Evolutionary conservation across 2,888 invertebrate species (phyloP).

Genomic region (Leptinotarsa tumamoca): DNA sequence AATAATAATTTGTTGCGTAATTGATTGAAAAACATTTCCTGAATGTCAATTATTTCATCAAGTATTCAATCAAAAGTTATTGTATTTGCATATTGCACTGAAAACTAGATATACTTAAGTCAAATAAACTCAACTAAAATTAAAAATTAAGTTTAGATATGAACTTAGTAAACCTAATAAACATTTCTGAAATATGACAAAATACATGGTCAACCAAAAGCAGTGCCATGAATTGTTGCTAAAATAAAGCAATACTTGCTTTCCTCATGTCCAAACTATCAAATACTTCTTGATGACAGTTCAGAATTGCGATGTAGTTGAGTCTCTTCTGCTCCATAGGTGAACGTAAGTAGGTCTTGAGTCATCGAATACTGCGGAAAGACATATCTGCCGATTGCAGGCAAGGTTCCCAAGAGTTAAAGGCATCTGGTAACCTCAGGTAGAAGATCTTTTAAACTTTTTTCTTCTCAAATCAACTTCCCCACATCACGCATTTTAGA

Average conservation of each 20-base stretch:
- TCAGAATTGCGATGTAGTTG: background rate
- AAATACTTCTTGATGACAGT: background rate
- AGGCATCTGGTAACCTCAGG: background rate
- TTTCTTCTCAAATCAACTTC: background rate
- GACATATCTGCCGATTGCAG: conserved; percentile 27
- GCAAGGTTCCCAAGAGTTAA: conserved; percentile 17
- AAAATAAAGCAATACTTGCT: background rate
- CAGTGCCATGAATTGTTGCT: background rate
- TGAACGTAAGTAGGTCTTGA: background rate
- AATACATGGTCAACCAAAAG: conserved; percentile 2
- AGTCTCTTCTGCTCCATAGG: conserved; percentile 11
- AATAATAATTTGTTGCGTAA: background rate
- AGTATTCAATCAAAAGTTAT: too few species aligned
- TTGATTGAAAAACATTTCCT: too few species aligned
- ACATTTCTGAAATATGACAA: conserved; percentile 3
- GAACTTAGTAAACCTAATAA: background rate
- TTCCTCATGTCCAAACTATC: background rate
- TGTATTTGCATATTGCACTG: too few species aligned
- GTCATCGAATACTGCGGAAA: conserved; percentile 24
- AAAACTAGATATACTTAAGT: too few species aligned
- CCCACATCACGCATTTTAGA: background rate
- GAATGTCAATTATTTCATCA: too few species aligned
- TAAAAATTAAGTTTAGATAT: too few species aligned
- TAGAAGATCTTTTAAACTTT: background rate
- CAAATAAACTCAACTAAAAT: too few species aligned